Evolutionary conservation across 2,888 invertebrate genomes (phyloP), one percentile per base, ranked within the genome.

Genomic region (Leptinotarsa tumamoca): DNA sequence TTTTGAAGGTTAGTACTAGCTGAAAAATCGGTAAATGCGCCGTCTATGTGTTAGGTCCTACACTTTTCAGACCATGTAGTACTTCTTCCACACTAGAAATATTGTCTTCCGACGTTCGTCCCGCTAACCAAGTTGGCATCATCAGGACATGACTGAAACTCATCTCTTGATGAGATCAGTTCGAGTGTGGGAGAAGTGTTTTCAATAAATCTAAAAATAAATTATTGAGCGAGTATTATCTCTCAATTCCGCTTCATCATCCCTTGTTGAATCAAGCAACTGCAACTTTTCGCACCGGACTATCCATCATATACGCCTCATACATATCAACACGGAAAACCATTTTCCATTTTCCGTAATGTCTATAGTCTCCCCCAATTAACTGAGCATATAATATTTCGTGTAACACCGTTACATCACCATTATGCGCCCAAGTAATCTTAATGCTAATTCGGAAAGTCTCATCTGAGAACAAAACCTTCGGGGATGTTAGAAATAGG

Each of bases 381-480:
- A 63, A n/a, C 63, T 27, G 27, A 63, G 63, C 63, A 63, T 63
- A 63, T 63, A 63, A 63, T 63, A 63, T 63, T 63, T 63, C 43
- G 63, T 43, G 43, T 63, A 63, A 63, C 63, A 33, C 33, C 33
- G 63, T 63, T 63, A 63, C 63, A 63, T 63, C 63, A 63, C 63
- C n/a, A 63, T 63, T 63, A 63, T 27, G 63, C 33, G 63, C 63
- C 27, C 27, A 63, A 63, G 72, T 72, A 67, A 72, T 54, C 21
- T 56, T 50, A 54, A 72, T 67, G 72, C 67, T 61, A 68, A 63
- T 73, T 61, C 61, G 49, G 50, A 67, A 33, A 66, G 66, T 63
- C 63, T 63, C 63, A 63, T 63, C 74, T 66, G 56, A 58, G 58
- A 70, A 15, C 67, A 67, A 74, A 74, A 72, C 75, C 75, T 75